Conservation (phyloP, 2,113 vertebrate genomes). For the Saiga tatarica region DNA sequence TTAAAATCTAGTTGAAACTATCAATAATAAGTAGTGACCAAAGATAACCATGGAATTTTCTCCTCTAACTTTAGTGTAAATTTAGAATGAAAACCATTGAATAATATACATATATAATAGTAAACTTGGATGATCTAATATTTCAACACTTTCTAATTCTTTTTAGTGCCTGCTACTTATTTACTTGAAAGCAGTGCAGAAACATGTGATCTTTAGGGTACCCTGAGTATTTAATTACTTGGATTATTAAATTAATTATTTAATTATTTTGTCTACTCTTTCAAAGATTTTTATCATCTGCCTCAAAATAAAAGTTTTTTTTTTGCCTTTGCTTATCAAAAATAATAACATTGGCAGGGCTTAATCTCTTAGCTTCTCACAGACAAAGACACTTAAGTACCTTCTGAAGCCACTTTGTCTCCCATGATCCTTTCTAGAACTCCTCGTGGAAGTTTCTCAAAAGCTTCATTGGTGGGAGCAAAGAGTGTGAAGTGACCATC, state of each 20-base stretch:
- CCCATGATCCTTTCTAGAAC: conserved; percentile 90
- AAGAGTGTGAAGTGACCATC: conserved; percentile 94
- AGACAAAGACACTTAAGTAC: conserved; percentile 75
- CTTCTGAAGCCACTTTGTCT: conserved; percentile 90
- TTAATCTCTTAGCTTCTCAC: background rate
- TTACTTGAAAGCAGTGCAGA: background rate
- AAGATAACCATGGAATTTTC: background rate
- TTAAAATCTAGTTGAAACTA: background rate
- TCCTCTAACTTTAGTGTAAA: background rate
- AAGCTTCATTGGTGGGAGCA: conserved; percentile 96
- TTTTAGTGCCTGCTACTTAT: background rate
- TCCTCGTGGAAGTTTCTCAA: conserved; percentile 88
- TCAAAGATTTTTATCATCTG: background rate
- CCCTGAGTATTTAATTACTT: background rate
- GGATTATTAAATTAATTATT: background rate
- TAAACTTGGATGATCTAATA: background rate
- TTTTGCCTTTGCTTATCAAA: background rate
- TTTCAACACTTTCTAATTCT: background rate
- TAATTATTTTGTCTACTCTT: background rate
- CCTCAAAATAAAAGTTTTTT: background rate
- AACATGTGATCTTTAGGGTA: background rate
- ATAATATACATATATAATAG: background rate
- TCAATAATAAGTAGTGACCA: background rate
- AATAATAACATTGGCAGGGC: background rate
- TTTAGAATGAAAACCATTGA: background rate